Base-by-base conservation (phyloP, 2,888 invertebrate genomes). In the Melipona beecheii region DNA sequence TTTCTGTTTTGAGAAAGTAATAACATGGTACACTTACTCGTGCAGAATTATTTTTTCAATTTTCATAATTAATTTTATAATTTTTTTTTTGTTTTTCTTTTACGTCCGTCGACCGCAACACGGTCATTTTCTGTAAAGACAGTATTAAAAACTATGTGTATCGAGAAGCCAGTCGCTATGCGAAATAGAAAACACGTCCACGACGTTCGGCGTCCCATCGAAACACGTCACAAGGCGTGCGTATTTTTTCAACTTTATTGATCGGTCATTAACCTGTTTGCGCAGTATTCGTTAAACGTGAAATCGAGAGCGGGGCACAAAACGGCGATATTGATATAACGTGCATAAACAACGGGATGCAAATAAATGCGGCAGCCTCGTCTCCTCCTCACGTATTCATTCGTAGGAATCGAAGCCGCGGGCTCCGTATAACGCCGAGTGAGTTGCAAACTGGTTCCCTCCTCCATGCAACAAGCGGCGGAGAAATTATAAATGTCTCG, bases 401-500 rank as follows among this genome's bases (percentile, higher is more conserved):
- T 78, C 76, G 56, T 78, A 73, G 52, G 72, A 78, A 81, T 84
- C n/a, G 75, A 64, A 60, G 75, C 75, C 72, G 62, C n/a, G 27
- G 62, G 74, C 62, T 49, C 71, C 81, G 50, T 56, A 36, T 60
- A 69, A 70, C 50, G 68, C 64, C 43, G n/a, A n/a, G 43, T 69
- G 19, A 64, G 69, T 81, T 81, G 77, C 43, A 54, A 77, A 72
- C 60, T 62, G 54, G 56, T 72, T 58, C 54, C 72, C 58, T 27
- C 49, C 17, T 27, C 56, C 56, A 13, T 36, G 36, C 36, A 36
- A 36, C 9, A 75, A 65, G 66, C 75, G 50, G 60, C 80, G 81
- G 43, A 84, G 85, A 89, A 90, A 91, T 92, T 90, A 91, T 90
- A 89, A 90, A 90, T 85, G 90, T 92, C 86, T 84, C 83, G 86